Evolutionary conservation across 2,113 vertebrate species (phyloP), one percentile per base, ranked within the genome.

Genomic region (Zonotrichia leucophrys): DNA sequence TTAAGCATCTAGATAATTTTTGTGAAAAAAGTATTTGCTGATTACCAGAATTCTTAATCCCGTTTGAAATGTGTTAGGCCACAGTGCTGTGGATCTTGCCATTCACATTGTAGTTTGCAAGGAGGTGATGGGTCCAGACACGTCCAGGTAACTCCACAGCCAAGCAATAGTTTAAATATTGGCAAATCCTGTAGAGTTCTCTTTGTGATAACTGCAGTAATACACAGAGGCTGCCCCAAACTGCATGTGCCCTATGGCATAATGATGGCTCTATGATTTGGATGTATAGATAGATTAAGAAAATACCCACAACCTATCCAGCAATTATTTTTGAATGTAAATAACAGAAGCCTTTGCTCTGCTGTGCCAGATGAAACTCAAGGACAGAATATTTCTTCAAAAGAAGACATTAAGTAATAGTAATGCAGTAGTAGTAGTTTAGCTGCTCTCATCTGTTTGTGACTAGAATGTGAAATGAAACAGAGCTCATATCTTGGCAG

Each of bases 401-500:
- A 92, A 92, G 58, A 39, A 75, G 64, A 28, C 69, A 78, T 63
- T 70, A 87, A 69, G 49, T 79, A 52, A 31, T n/a, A 68, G 39
- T 55, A 86, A 87, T 30, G 42, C 55, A 69, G 74, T n/a, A 27
- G 50, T 39, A 72, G 79, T 50, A 60, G 63, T 62, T 86, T 62
- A 94, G 90, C 78, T 93, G 50, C 78, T 79, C 46, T 87, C 46
- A 52, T 74, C 87, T 88, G 63, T 86, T 93, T 80, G 73, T 76
- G 82, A 39, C 79, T 81, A 16, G 82, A 68, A 83, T 92, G n/a
- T 94, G 95, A 90, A 93, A 88, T 90, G 41, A 88, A 92, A 60
- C 85, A 95, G 93, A 94, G 41, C 47, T 86, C 2, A 0, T 74
- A 15, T 77, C 88, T 90, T 97, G 87, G 90, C 87, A 90, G 42